Percentiles rank a stretch among this genome's conserved stretches.
Evolutionary conservation across 2,797 vertebrate genomes (phyloP).

Genomic region (Sebastes jordani): DNA sequence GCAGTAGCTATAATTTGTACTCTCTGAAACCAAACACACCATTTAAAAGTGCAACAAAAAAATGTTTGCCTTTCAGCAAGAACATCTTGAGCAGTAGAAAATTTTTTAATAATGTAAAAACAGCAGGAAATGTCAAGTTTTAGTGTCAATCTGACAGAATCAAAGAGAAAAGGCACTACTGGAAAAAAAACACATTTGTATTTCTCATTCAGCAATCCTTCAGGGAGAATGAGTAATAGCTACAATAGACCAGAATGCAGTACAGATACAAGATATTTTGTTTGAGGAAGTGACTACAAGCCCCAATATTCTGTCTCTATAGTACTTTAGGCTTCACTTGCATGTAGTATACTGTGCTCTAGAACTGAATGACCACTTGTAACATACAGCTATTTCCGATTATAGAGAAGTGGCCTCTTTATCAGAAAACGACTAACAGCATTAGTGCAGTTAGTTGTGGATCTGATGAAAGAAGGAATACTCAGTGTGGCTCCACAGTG

Average conservation of each 20-base stretch:
- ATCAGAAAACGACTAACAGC: neutral
- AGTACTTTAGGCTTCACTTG: neutral
- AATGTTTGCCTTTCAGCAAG: neutral
- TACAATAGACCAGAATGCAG: neutral
- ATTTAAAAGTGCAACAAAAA: neutral
- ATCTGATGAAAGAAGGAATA: neutral
- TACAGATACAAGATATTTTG: neutral
- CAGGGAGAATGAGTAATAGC: neutral
- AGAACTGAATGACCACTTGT: neutral
- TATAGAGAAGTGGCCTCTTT: neutral
- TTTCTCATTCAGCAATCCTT: neutral
- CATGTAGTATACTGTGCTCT: neutral
- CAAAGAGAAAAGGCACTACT: neutral
- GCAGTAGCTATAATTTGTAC: neutral
- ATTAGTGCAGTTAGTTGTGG: too few species aligned
- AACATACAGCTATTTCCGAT: neutral
- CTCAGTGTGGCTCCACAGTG: conserved; percentile 1
- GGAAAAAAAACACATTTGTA: neutral
- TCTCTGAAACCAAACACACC: neutral
- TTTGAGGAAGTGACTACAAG: neutral
- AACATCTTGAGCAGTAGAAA: neutral
- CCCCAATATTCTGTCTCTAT: neutral
- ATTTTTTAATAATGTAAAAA: neutral
- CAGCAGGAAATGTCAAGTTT: neutral
- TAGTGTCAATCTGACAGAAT: neutral